phyloP scores from a whole-genome alignment of 1,140 invertebrate genomes.

The Maconellicoccus hirsutus region DNA sequence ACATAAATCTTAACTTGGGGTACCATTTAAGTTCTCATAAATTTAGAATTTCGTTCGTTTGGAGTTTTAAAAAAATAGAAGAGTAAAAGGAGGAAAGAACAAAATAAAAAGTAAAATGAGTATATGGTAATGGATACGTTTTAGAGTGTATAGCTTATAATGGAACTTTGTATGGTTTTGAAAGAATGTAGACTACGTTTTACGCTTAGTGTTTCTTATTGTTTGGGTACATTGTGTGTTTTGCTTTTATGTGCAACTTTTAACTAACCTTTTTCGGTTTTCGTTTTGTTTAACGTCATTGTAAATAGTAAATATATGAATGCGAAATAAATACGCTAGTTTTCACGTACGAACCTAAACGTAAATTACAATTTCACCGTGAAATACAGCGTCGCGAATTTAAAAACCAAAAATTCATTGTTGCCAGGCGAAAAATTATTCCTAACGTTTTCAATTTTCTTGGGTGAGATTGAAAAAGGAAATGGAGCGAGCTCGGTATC shows the following conservation, averaged over 20 bases:
- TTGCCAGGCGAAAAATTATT: no score
- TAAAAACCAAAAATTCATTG: no score
- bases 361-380: no score
- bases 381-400: no score
- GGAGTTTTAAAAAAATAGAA: neutral
- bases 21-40: neutral
- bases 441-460: no score
- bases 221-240: neutral
- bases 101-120: neutral
- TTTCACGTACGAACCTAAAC: no score
- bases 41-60: neutral
- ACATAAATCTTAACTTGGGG: neutral
- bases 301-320: constrained; percentile 4
- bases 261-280: constrained; percentile 9
- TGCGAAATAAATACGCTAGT: neutral
- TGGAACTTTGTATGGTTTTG: neutral
- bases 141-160: neutral
- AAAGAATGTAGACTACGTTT: neutral
- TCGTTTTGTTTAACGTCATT: neutral
- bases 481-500: no score
- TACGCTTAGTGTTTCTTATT: constrained; percentile 5
- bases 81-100: neutral
- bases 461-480: no score
- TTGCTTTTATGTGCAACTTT: neutral
- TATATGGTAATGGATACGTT: neutral